Evolutionary conservation across 2,888 invertebrate species (phyloP).

Genomic region (Anthophora plumipes): DNA sequence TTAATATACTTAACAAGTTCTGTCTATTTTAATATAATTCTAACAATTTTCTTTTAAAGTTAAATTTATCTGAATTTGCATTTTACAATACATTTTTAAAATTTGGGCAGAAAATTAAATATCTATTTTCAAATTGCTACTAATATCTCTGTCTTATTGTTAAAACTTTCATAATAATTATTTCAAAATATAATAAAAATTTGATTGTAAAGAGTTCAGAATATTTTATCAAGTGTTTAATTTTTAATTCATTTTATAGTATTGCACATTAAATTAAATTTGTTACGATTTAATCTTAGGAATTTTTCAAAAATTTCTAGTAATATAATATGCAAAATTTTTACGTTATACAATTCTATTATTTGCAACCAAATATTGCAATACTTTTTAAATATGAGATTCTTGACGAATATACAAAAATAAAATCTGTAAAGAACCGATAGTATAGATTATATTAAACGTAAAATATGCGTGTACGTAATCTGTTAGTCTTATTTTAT

Average conservation of each 20-base stretch:
- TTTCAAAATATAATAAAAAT: neutral
- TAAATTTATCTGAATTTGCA: neutral
- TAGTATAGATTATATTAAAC: neutral
- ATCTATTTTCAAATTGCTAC: neutral
- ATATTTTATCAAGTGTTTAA: neutral
- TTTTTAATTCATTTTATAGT: neutral
- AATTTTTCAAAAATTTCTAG: too few species aligned
- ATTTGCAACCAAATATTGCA: neutral
- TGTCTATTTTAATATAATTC: neutral
- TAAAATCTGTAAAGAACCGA: neutral
- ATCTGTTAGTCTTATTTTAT: too few species aligned
- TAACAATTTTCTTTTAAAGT: neutral
- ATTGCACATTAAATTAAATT: too few species aligned
- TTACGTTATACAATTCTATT: too few species aligned
- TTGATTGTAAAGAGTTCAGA: neutral
- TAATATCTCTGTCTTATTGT: slow-evolving; percentile 2
- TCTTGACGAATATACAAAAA: neutral
- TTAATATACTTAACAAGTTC: neutral
- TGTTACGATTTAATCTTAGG: too few species aligned
- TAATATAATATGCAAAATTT: too few species aligned
- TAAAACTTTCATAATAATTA: neutral
- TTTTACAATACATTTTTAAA: neutral
- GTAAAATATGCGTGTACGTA: neutral
- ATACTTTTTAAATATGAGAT: neutral
- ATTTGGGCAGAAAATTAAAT: neutral